Percentiles rank a stretch among this genome's conserved stretches.
Conservation (phyloP, 2,113 vertebrate genomes). For the Ceyx margarethae region DNA sequence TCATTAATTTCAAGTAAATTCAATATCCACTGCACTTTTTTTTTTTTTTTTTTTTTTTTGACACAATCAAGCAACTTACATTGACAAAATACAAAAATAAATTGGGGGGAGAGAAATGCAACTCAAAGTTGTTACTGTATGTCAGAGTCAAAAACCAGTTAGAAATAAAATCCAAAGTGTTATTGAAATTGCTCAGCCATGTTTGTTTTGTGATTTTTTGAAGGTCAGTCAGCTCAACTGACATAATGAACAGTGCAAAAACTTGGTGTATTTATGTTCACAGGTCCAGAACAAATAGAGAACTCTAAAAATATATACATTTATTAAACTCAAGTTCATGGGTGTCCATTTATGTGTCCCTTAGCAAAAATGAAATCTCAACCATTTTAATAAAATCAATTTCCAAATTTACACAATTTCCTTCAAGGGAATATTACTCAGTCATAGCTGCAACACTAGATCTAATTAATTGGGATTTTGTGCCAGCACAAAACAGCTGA, state of each 20-base stretch:
- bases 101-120: background rate
- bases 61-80: background rate
- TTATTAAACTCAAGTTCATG: background rate
- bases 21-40: too few species aligned
- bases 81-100: background rate
- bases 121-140: background rate
- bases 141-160: background rate
- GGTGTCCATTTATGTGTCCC: background rate
- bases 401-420: background rate
- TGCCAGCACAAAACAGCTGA: background rate
- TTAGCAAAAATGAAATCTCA: background rate
- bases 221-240: background rate
- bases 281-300: background rate
- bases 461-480: background rate
- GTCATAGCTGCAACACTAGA: background rate
- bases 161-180: background rate
- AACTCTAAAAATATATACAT: background rate
- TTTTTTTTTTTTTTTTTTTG: too few species aligned
- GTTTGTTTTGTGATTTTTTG: background rate
- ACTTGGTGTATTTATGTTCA: background rate
- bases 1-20: background rate
- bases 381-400: background rate
- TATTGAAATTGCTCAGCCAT: background rate
- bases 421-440: background rate
- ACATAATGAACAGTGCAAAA: background rate